Percentiles rank a stretch among this genome's conserved stretches.
Conservation (phyloP, 2,113 vertebrate genomes). For the Neopipo cinnamomea region DNA sequence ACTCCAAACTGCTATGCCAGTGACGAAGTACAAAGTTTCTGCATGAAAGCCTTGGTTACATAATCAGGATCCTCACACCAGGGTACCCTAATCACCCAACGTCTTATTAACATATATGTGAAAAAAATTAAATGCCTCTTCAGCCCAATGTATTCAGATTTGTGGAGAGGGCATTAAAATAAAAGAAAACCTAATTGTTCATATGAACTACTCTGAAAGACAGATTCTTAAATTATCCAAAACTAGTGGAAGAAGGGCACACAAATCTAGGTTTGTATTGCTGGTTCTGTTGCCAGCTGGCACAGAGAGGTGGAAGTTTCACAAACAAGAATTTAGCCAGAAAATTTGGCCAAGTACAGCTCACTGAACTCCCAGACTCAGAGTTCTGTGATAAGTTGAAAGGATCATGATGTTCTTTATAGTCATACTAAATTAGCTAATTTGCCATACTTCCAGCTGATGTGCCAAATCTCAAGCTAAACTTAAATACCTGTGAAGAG, state of each 20-base stretch:
- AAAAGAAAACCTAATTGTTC: not conserved
- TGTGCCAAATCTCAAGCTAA: not conserved
- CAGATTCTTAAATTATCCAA: accelerated
- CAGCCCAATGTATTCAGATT: not conserved
- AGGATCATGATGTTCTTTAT: not conserved
- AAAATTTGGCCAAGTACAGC: not conserved
- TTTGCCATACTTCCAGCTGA: not conserved
- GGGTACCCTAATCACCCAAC: not conserved
- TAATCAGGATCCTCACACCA: not conserved
- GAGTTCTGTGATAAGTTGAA: not conserved
- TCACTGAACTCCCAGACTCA: not conserved
- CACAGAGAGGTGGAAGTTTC: not conserved
- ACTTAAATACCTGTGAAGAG: not conserved
- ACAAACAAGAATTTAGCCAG: not conserved
- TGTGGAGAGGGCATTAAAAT: not conserved
- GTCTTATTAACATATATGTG: not conserved
- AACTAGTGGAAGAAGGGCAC: not conserved
- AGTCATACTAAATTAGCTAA: not conserved
- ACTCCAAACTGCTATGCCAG: not conserved
- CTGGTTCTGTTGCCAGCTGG: not conserved
- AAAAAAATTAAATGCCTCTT: not conserved
- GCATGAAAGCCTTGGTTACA: not conserved
- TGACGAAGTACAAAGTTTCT: not conserved
- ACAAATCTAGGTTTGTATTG: not conserved
- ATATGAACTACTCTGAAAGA: not conserved